These are phyloP conservation scores for Tragopan temminckii DNA, from an alignment of 2,797 vertebrate genomes.

Conservation along the genomic window DNA sequence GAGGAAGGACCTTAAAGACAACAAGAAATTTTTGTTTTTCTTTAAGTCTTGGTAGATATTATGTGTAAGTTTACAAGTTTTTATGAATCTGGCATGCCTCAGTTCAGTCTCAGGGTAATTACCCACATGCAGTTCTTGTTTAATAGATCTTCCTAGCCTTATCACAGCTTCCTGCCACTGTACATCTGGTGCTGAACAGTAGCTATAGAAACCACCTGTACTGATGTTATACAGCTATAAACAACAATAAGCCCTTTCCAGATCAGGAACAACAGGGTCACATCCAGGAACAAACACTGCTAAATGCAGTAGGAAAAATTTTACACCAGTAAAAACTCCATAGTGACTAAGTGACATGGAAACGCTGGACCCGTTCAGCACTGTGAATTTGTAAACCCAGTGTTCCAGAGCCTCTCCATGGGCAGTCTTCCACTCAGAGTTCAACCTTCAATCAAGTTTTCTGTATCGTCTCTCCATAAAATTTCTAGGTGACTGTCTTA, in stretches of 20 bases:
- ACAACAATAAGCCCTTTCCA: constrained; percentile 63
- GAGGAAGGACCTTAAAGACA: not conserved
- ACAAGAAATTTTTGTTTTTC: not conserved
- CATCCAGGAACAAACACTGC: constrained; percentile 27
- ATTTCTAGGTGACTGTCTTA: not conserved
- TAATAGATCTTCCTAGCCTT: constrained; percentile 64
- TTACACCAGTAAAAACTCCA: not conserved
- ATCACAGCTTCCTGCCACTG: constrained; percentile 72
- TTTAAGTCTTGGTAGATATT: not conserved
- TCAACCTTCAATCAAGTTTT: not conserved
- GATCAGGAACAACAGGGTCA: constrained; percentile 64
- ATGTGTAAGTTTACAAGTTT: constrained; percentile 29
- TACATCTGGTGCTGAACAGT: constrained; percentile 74
- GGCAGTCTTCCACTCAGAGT: not conserved
- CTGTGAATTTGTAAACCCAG: not conserved
- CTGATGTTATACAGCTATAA: constrained; percentile 70
- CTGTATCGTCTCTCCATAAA: not conserved
- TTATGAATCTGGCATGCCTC: constrained; percentile 16
- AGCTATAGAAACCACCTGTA: constrained; percentile 78
- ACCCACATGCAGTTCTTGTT: constrained; percentile 69
- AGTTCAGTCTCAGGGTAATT: constrained; percentile 68
- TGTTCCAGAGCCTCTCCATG: not conserved
- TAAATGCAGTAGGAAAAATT: constrained; percentile 32
- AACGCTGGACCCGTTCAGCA: not conserved
- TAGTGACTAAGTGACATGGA: not conserved